These are phyloP conservation scores for Lampropteryx suffumata DNA, from an alignment of 2,888 invertebrate genomes.

Conservation along the genomic window DNA sequence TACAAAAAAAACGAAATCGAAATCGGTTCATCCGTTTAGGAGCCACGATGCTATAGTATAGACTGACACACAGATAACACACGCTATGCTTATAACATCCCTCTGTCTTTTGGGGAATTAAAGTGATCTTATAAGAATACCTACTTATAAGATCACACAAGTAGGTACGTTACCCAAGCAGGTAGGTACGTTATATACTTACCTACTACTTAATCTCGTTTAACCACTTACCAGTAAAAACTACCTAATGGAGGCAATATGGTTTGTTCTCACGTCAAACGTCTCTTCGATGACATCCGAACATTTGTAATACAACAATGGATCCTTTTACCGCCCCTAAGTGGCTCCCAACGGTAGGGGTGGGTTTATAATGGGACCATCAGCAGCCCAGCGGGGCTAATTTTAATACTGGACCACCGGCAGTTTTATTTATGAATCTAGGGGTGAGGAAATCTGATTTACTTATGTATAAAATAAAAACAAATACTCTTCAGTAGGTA, in stretches of 20 bases:
- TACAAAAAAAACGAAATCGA: too few species aligned
- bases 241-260: slow-evolving; percentile 49
- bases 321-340: slow-evolving; percentile 62
- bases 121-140: too few species aligned
- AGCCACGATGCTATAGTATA: too few species aligned
- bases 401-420: slow-evolving; percentile 30
- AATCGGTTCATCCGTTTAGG: too few species aligned
- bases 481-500: too few species aligned
- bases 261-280: slow-evolving; percentile 76
- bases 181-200: too few species aligned
- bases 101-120: too few species aligned
- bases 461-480: too few species aligned
- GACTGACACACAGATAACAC: too few species aligned
- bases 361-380: slow-evolving; percentile 37
- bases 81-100: too few species aligned
- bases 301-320: slow-evolving; percentile 79
- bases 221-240: slow-evolving; percentile 20
- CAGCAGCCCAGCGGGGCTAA: slow-evolving; percentile 32
- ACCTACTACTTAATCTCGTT: slow-evolving; percentile 15
- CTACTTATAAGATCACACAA: too few species aligned
- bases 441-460: slow-evolving; percentile 17
- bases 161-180: too few species aligned
- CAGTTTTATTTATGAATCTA: slow-evolving; percentile 21
- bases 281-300: slow-evolving; percentile 70
- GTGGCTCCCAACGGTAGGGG: slow-evolving; percentile 56